Conservation (phyloP, 2,797 vertebrate genomes). For the Oreochromis mossambicus region DNA sequence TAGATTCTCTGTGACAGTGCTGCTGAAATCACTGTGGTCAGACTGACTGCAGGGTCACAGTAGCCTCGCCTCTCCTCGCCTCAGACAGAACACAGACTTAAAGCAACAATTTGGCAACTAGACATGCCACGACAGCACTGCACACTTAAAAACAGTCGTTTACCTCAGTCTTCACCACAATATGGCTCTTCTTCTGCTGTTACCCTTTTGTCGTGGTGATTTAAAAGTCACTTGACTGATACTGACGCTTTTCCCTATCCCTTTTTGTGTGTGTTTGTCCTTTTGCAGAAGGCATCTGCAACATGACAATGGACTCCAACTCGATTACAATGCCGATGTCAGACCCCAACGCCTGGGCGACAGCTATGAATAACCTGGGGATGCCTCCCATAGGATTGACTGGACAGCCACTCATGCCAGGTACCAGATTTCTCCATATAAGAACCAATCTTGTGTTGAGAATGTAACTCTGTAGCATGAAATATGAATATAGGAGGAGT, state of each 20-base stretch:
- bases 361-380: constrained; percentile 95
- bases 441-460: background rate
- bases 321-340: constrained; percentile 90
- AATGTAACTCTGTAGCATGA: background rate
- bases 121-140: background rate
- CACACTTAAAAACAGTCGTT: background rate
- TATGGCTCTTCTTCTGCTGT: background rate
- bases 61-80: background rate
- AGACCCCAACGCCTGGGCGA: constrained; percentile 89
- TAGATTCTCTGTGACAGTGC: constrained; percentile 17
- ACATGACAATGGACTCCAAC: constrained; percentile 85
- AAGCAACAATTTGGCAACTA: background rate
- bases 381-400: constrained; percentile 90
- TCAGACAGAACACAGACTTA: background rate
- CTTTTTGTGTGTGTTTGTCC: constrained; percentile 3
- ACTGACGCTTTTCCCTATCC: background rate
- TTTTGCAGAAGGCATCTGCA: constrained; percentile 81
- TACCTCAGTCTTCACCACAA: background rate
- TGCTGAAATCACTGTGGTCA: constrained; percentile 21
- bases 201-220: background rate
- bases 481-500: background rate
- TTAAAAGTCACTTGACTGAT: background rate
- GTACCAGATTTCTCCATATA: constrained; percentile 60
- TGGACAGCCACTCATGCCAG: constrained; percentile 88
- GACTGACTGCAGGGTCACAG: constrained; percentile 23